Conservation (phyloP, 2,113 vertebrate species). For the Ammospiza caudacuta region DNA sequence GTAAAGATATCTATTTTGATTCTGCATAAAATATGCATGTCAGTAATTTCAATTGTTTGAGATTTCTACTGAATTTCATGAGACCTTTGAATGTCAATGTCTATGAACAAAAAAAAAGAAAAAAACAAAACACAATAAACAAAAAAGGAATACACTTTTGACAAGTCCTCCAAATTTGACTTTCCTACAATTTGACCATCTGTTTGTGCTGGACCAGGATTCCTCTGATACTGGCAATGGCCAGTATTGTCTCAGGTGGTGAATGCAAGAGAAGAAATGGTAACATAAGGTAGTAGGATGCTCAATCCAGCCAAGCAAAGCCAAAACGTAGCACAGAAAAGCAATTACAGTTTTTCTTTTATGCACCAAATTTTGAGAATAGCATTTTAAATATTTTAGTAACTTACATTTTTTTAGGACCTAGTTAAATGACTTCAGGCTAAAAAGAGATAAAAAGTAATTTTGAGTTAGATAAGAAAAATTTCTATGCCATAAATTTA, state of each 20-base stretch:
- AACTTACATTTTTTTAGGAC: background rate
- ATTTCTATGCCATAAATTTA: background rate
- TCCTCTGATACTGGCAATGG: slow-evolving; percentile 54
- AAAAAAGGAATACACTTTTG: background rate
- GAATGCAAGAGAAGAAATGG: slow-evolving; percentile 54
- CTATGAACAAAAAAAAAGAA: background rate
- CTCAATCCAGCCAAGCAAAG: slow-evolving; percentile 32
- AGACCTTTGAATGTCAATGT: slow-evolving; percentile 29
- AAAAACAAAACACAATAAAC: too few species aligned
- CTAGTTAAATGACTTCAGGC: background rate
- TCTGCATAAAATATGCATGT: background rate
- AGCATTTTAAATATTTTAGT: background rate
- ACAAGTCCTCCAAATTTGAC: slow-evolving; percentile 42
- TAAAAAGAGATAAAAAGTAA: background rate
- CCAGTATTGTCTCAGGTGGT: slow-evolving; percentile 68
- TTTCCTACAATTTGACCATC: slow-evolving; percentile 64
- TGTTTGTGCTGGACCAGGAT: slow-evolving; percentile 56
- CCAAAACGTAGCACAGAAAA: slow-evolving; percentile 37
- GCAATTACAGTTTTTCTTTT: slow-evolving; percentile 50
- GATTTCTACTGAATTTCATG: background rate
- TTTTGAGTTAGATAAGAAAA: background rate
- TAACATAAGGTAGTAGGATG: slow-evolving; percentile 65
- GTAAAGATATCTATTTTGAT: background rate
- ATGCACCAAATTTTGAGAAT: background rate
- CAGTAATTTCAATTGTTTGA: background rate